A percentile compares a stretch with the other conserved stretches of the same genome.
Evolutionary conservation across 2,888 invertebrate genomes (phyloP).

Genomic region (Chloroclystis v-ata): DNA sequence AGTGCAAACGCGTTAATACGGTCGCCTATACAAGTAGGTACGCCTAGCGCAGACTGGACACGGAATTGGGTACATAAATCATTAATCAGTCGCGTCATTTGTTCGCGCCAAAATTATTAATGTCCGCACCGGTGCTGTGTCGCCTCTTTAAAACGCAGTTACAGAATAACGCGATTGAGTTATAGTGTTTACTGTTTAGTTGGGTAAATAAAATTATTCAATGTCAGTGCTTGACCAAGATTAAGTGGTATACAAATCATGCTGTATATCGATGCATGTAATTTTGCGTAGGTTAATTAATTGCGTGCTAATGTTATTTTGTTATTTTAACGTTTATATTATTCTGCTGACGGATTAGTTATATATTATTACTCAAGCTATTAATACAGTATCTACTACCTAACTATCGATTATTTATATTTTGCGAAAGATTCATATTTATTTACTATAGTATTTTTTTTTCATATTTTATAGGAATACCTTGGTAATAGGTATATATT

Average conservation of each 20-base stretch:
- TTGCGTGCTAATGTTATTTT: neutral
- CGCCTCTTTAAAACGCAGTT: constrained; percentile 64
- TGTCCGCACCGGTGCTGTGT: constrained; percentile 50
- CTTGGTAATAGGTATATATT: too few species aligned
- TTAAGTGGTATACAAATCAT: constrained; percentile 4
- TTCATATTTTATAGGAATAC: too few species aligned
- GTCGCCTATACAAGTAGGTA: constrained; percentile 17
- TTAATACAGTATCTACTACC: too few species aligned
- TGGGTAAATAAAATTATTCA: constrained; percentile 16
- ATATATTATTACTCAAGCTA: neutral
- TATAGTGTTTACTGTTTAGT: constrained; percentile 37
- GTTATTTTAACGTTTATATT: too few species aligned
- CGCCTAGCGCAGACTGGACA: constrained; percentile 33
- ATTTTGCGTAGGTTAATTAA: neutral
- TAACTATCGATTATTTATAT: too few species aligned
- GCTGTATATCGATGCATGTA: neutral
- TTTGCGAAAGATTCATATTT: too few species aligned
- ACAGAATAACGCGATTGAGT: constrained; percentile 29
- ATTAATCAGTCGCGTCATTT: constrained; percentile 75
- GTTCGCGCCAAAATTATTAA: constrained; percentile 74
- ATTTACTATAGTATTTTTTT: too few species aligned
- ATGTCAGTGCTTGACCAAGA: constrained; percentile 8
- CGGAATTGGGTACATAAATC: constrained; percentile 71
- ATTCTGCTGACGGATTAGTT: too few species aligned
- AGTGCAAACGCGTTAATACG: constrained; percentile 29